Conservation (phyloP, 2,797 vertebrate species). For the Pogonophryne albipinna region DNA sequence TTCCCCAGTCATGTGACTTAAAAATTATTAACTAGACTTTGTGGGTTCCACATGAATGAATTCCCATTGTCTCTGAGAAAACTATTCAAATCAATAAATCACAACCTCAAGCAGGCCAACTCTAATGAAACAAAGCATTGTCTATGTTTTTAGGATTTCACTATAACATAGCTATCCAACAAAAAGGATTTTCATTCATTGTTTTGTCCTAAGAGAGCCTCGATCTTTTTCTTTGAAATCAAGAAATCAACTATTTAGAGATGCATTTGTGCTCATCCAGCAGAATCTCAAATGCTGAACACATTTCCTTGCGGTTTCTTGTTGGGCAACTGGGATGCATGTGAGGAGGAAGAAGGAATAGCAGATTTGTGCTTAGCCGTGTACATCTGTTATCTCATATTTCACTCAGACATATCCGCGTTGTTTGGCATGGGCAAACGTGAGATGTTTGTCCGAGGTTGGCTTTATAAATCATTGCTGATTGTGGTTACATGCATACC, state of each 20-base stretch:
- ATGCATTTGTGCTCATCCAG: not conserved
- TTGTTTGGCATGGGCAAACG: not conserved
- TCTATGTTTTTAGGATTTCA: too few relatives aligned
- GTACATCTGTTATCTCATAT: not conserved
- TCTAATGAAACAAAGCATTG: too few relatives aligned
- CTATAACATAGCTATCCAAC: too few relatives aligned
- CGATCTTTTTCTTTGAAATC: not conserved
- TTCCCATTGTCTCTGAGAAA: not conserved
- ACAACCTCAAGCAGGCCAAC: too few relatives aligned
- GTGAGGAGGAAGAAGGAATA: not conserved
- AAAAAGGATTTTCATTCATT: too few relatives aligned
- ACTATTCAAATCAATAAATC: constrained; percentile 6
- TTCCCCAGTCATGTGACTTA: not conserved
- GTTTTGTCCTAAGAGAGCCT: too few relatives aligned
- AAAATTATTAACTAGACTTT: not conserved
- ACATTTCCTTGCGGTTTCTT: not conserved
- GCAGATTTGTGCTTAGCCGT: not conserved
- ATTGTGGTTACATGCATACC: not conserved
- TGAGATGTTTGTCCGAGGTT: not conserved
- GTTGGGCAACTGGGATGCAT: not conserved
- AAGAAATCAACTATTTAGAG: not conserved
- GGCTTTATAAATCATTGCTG: not conserved
- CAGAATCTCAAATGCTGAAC: not conserved
- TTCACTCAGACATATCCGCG: not conserved
- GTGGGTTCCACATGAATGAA: not conserved